Conservation (phyloP, 2,113 vertebrate genomes). For the Dicrurus megarhynchus region DNA sequence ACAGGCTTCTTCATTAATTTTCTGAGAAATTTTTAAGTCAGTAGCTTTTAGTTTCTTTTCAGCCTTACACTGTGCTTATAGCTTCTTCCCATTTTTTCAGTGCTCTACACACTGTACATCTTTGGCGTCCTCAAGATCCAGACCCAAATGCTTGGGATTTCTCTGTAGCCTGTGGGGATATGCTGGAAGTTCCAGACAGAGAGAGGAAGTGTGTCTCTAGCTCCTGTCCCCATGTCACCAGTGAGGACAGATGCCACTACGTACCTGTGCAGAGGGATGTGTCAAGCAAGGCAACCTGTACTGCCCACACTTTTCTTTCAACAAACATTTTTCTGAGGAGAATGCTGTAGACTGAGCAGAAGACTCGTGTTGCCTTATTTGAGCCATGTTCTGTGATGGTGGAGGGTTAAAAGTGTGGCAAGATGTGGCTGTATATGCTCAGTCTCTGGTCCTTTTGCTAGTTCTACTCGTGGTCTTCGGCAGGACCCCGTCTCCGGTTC, state of each 20-base stretch:
- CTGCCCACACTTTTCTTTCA: not conserved
- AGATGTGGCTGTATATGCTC: not conserved
- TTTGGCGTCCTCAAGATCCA: not conserved
- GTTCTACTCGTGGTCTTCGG: not conserved
- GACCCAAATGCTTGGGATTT: not conserved
- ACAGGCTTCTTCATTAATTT: not conserved
- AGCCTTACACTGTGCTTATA: not conserved
- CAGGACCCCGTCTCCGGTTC: not conserved
- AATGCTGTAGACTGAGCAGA: not conserved
- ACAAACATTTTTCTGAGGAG: not conserved
- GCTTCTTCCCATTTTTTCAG: not conserved
- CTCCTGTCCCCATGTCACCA: not conserved
- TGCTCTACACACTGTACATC: not conserved
- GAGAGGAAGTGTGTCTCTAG: not conserved
- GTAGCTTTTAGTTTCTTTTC: not conserved
- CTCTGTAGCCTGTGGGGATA: not conserved
- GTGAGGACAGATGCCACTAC: fast-evolving
- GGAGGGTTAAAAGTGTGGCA: not conserved
- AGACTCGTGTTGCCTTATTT: not conserved
- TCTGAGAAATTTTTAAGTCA: not conserved
- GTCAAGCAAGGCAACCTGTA: not conserved
- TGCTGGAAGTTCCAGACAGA: not conserved
- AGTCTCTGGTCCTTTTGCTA: not conserved
- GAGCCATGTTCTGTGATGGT: fast-evolving
- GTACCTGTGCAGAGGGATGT: not conserved